Base-by-base conservation (phyloP, 2,113 vertebrate genomes). In the Silurus glanis region DNA sequence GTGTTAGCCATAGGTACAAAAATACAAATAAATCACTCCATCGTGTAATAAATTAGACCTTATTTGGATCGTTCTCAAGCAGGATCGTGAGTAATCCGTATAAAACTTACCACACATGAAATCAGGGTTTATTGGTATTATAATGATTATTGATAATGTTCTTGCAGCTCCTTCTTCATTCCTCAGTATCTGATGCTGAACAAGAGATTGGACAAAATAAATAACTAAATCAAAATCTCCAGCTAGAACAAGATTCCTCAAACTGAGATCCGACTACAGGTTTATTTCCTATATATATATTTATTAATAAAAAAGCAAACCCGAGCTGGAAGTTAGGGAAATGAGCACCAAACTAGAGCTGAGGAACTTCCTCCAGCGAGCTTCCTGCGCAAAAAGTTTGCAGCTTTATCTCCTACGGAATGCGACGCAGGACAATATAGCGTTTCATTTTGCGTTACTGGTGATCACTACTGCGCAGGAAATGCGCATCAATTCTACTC, bases 331-430 rank as follows among this genome's bases (percentile, higher is more conserved):
- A 80, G 25, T 58, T 9, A 5, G 19, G 1, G 2, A 80, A 59
- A 16, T 17, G 1, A 12, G 45, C 9, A 59, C 16, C 59, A 80
- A 61, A 47, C 25, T 61, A 61, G 56, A 14, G 2, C 56, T 58
- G 5, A 37, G 37, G 13, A 80, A 80, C 78, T 80, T 80, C 78
- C 56, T 28, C 28, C 19, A 61, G 28, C 78, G 56, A 16, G n/a
- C 16, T 23, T 56, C 3, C 78, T 80, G 78, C 56, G 78, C 78
- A 61, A 58, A 58, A 58, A 58, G 64, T 83, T 83, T 72, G 66
- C 82, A 45, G 66, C 66, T 55, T 53, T 19, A 2, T 7, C 21
- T 8, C 53, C 66, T 83, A 83, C 66, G 82, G 82, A 71, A 45
- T 8, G 51, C 82, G 23, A 67, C 28, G 25, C 8, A 45, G 82